Evolutionary conservation across 2,888 invertebrate species (phyloP), one percentile per base, ranked within the genome.

Genomic region (Rhagonycha lutea): DNA sequence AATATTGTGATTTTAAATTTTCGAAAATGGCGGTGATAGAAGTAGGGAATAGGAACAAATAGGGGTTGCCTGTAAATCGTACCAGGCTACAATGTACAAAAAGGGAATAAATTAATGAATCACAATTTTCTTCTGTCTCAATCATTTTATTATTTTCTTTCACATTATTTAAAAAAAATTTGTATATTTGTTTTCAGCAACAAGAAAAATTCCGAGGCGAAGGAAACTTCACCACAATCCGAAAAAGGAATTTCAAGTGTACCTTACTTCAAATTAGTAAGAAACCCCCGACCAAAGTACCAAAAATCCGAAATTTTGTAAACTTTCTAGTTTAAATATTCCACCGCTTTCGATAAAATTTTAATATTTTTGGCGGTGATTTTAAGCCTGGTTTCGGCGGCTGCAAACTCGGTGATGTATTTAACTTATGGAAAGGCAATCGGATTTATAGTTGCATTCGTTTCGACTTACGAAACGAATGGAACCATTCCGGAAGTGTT

Each of bases 371-470:
- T 92, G 10, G 94, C 93, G 0, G 79, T 91, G 9, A n/a, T 92
- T 69, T 89, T 89, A 70, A 90, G 92, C 0, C 80, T 92, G 3
- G 85, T 88, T 26, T 91, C 92, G 0, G 94, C 94, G 0, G 84
- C 90, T 3, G 90, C 91, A 28, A 90, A 92, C 67, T 94, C 94
- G 0, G 83, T 92, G 1, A 93, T 94, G 86, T 92, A 92, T n/a
- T 87, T 92, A 7, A 89, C 94, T 14, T 92, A 94, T 83, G 93
- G 94, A 1, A 87, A 89, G 72, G 86, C 95, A 8, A 89, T 92
- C 0, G 89, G 92, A 78, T 89, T 90, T 32, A 92, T 95, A 89
- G 92, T 87, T 7, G 76, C 82, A 11, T 86, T 83, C 79, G 85
- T 81, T 4, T 47, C 5, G 5, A 47, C 32, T 47, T 47, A 7